Evolutionary conservation across 2,797 vertebrate genomes (phyloP).

Genomic region (Phrynocephalus forsythii): DNA sequence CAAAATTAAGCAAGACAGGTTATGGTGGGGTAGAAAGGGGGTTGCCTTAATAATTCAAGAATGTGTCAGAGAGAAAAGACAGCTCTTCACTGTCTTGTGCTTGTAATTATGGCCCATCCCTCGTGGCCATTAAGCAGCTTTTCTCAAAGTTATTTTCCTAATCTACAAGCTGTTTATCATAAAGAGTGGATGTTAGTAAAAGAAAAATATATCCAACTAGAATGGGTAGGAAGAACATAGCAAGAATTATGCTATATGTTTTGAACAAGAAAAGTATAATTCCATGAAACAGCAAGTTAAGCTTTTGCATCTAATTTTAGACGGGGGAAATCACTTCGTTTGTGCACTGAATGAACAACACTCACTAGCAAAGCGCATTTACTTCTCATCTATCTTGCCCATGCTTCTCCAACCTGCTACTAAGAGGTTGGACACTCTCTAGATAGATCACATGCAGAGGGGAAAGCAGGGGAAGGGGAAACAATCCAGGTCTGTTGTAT

Average conservation of each 20-base stretch:
- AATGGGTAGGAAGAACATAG: constrained; percentile 13
- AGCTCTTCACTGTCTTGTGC: neutral
- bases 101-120: constrained; percentile 13
- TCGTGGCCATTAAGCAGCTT: constrained; percentile 9
- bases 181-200: neutral
- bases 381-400: neutral
- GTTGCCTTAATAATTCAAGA: neutral
- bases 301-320: neutral
- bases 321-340: neutral
- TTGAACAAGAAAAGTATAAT: neutral
- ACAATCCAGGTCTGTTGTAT: neutral
- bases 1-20: neutral
- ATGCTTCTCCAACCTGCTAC: neutral
- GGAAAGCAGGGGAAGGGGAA: neutral
- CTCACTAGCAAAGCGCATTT: neutral
- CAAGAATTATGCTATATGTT: neutral
- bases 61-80: neutral
- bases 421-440: neutral
- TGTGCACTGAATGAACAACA: neutral
- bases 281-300: neutral
- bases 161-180: constrained; percentile 42
- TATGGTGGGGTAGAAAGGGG: too few relatives aligned
- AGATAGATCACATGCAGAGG: neutral
- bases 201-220: constrained; percentile 7
- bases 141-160: constrained; percentile 13